These are phyloP conservation scores for Hemitrygon akajei DNA, from an alignment of 2,797 vertebrate genomes.

Conservation along the genomic window DNA sequence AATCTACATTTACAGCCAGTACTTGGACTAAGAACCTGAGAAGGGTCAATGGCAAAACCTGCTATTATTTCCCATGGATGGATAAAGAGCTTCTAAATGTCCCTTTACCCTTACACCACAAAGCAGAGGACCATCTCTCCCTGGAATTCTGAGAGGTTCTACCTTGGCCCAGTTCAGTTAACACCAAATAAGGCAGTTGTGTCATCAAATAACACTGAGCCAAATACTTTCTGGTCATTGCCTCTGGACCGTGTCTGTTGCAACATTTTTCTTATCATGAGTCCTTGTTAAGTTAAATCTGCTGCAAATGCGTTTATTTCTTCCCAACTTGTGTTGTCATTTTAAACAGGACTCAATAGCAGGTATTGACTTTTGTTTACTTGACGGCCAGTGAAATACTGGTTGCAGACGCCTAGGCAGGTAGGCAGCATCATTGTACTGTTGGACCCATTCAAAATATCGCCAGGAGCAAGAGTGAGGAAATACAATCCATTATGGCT, in stretches of 20 bases:
- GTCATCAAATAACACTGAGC: not conserved
- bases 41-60: not conserved
- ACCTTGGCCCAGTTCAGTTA: not conserved
- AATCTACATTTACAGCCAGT: not conserved
- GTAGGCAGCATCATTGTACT: not conserved
- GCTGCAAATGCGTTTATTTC: not conserved
- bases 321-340: slow-evolving; percentile 25
- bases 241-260: not conserved
- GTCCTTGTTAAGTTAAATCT: not conserved
- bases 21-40: not conserved
- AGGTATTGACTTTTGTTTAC: not conserved
- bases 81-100: not conserved
- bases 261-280: not conserved
- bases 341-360: not conserved
- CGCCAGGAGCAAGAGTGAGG: not conserved
- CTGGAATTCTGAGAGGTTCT: not conserved
- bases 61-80: not conserved
- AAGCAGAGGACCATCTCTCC: not conserved
- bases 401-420: not conserved
- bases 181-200: not conserved
- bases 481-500: not conserved
- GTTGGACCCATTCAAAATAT: not conserved
- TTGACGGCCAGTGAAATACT: not conserved
- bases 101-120: not conserved
- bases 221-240: not conserved